Base-by-base conservation (phyloP, 2,888 invertebrate species). In the Epinotia demarniana region DNA sequence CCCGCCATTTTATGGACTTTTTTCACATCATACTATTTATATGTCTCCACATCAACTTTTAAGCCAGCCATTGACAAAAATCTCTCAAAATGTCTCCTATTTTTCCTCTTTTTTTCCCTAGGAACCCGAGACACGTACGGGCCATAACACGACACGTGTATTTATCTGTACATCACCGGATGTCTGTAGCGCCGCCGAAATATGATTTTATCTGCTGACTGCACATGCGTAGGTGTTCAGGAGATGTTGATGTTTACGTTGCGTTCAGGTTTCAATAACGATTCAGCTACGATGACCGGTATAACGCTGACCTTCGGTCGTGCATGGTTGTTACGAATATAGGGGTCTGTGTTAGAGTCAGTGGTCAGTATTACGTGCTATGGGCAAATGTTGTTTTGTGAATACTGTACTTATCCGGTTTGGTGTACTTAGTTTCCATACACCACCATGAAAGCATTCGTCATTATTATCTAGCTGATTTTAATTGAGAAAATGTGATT, bases 141-240 rank as follows among this genome's bases (percentile, higher is more conserved):
- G 82, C 84, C 85, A 90, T 89, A 89, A 90, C 86, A 83, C 83
- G 83, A 90, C 91, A 91, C 90, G 90, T 90, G 90, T 90, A 84
- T 78, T 90, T 90, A 91, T 90, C 90, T 85, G 82, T 80, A 85
- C 86, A 87, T 84, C 87, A 87, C 89, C 89, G 90, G 90, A 90
- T 89, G 90, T 89, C 88, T 90, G 87, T 88, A 88, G 88, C 89
- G 89, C 88, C 90, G 90, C 89, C 90, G 90, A 89, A 90, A 87
- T 86, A 79, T 79, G 83, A 83, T 83, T 80, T 78, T 77, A 83
- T 82, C 83, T 76, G 77, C 78, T 80, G 77, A 72, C 76, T 81
- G 78, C 77, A 72, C 78, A 60, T 81, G 79, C 80, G 80, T 80
- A 69, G 76, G 70, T 78, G 73, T 77, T 73, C 70, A 60, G 69